Percentiles rank a stretch among this genome's conserved stretches.
phyloP scores from a whole-genome alignment of 1,140 invertebrate species.

The Phortica variegata region DNA sequence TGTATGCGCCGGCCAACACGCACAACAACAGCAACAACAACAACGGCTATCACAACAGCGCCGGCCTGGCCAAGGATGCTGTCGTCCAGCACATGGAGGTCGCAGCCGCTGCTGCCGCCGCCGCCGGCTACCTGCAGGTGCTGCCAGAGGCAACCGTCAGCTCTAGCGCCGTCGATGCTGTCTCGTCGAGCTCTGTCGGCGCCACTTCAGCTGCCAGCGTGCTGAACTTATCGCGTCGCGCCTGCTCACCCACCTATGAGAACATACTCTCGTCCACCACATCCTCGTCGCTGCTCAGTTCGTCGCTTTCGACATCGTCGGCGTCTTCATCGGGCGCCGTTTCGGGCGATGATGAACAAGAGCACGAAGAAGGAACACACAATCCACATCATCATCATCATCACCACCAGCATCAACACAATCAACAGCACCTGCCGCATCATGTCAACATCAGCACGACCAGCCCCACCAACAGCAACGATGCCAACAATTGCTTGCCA shows the following conservation, averaged over 20 bases:
- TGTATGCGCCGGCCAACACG: slow-evolving; percentile 20
- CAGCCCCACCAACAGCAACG: slow-evolving; percentile 23
- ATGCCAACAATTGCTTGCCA: slow-evolving; percentile 69
- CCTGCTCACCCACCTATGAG: slow-evolving; percentile 48
- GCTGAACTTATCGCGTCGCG: slow-evolving; percentile 66
- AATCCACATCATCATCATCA: slow-evolving; percentile 48
- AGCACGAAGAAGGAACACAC: slow-evolving; percentile 23
- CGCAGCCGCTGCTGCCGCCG: neutral
- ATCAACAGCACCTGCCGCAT: slow-evolving; percentile 18
- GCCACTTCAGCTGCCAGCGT: slow-evolving; percentile 59
- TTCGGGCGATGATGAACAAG: slow-evolving; percentile 59
- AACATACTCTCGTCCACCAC: slow-evolving; percentile 47
- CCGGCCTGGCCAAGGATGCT: neutral
- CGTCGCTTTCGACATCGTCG: slow-evolving; percentile 16
- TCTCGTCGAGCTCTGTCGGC: slow-evolving; percentile 27
- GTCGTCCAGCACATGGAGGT: slow-evolving; percentile 27
- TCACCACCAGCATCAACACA: slow-evolving; percentile 38
- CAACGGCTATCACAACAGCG: neutral
- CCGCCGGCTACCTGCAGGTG: slow-evolving; percentile 20
- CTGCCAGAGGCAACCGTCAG: slow-evolving; percentile 28
- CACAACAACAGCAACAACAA: too few relatives aligned
- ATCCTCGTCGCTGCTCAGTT: slow-evolving; percentile 15
- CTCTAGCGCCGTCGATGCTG: slow-evolving; percentile 43
- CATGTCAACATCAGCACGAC: slow-evolving; percentile 12
- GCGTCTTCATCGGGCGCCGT: slow-evolving; percentile 70